A percentile compares a stretch with the other conserved stretches of the same genome.
phyloP scores from a whole-genome alignment of 2,888 invertebrate genomes.

The Synergus gifuensis region DNA sequence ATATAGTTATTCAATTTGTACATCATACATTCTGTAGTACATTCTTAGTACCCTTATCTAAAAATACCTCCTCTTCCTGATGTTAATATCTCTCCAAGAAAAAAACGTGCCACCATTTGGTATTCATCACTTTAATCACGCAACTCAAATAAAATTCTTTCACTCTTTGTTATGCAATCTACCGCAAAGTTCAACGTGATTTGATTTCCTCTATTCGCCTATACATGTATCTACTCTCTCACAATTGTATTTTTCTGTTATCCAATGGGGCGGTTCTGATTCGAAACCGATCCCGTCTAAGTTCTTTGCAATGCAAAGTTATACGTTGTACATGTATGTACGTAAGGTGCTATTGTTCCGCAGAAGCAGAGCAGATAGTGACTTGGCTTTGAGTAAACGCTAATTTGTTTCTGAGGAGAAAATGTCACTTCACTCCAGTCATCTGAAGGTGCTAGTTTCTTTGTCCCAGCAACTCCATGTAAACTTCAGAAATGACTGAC shows the following conservation, averaged over 20 bases:
- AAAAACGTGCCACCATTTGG: not conserved
- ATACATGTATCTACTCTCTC: not conserved
- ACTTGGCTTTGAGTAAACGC: conserved; percentile 1
- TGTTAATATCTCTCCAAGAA: not conserved
- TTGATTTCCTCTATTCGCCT: not conserved
- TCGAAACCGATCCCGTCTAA: conserved; percentile 7
- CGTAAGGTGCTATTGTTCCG: conserved; percentile 5
- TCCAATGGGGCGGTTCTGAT: conserved; percentile 14
- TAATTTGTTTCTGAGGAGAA: conserved; percentile 36
- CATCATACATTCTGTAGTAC: not conserved
- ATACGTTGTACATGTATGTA: not conserved
- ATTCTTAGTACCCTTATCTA: not conserved
- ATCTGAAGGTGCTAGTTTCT: conserved; percentile 17
- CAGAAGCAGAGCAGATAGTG: conserved; percentile 24
- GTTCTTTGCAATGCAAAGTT: conserved; percentile 25
- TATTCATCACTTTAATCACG: conserved; percentile 10
- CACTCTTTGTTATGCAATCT: not conserved
- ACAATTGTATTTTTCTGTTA: not conserved
- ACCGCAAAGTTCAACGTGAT: conserved; percentile 10
- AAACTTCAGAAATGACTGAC: conserved; percentile 31
- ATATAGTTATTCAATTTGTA: not conserved
- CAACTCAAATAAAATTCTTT: conserved; percentile 16
- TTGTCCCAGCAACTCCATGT: not conserved
- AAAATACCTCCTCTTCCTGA: not conserved
- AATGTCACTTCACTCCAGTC: conserved; percentile 19